Evolutionary conservation across 30 jellyfish, hydroid and myxozoan genomes (phyloP), one percentile per base, ranked within the genome.

Genomic region (Turritopsis rubra): DNA sequence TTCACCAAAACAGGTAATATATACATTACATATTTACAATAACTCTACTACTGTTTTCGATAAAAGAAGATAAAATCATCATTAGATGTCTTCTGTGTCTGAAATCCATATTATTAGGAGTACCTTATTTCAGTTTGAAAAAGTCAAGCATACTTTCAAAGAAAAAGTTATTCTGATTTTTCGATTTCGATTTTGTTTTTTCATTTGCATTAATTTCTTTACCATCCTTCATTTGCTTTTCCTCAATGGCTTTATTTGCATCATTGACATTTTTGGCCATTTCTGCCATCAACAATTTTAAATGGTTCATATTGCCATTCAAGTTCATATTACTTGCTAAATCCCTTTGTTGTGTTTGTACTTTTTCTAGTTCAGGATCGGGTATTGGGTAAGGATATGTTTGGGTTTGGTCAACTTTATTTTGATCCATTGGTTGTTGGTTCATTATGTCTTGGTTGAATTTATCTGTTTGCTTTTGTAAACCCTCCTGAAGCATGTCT

Each of bases 221-320:
- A 60, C 71, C 21, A 18, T 54, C 85, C 16, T 82, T 66, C 25
- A 66, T 4, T 7, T 82, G 30, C 31, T 71, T 82, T 30, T 82
- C 73, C 0, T 21, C 8, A 7, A 82, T 82, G 16, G 88, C 88
- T 16, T 24, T 29, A 66, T 82, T 82, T 4, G 88, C 88, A 1
- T 68, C 54, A 21, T 82, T 24, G 29, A 82, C 75, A 65, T 82
- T 54, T 23, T 82, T 28, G 29, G 41, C 73, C 88, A 82, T 82
- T 8, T 66, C 52, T 19, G 21, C 71, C 88, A 82, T 82, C 29
- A 82, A 71, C 73, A 54, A 25, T 71, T 82, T 82, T 71, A 82
- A 82, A 19, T 82, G 88, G 31, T 82, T 73, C 88, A 82, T 82
- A 29, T 82, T 82, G 22, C 88, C 88, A 1, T 82, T 82, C 21